Percentiles rank a stretch among this genome's conserved stretches.
Evolutionary conservation across 1,140 invertebrate genomes (phyloP).

Genomic region (Mamestra configurata): DNA sequence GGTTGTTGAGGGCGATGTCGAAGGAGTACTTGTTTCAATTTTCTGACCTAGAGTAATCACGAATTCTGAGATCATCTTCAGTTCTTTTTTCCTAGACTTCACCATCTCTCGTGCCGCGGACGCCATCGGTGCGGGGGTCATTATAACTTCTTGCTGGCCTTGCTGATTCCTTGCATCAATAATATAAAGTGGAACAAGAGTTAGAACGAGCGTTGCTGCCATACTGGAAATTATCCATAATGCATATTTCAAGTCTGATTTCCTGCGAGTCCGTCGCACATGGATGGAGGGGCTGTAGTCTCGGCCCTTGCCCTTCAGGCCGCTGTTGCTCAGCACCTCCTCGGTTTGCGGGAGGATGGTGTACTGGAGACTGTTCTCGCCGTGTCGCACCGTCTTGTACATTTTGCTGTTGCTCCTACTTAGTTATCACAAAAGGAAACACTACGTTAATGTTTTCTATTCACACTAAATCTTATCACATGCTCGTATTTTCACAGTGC

Average conservation of each 20-base stretch:
- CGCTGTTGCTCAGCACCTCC: conserved; percentile 89
- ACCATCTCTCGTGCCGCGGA: conserved; percentile 72
- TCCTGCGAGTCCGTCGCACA: conserved; percentile 73
- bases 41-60: conserved; percentile 65
- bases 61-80: conserved; percentile 70
- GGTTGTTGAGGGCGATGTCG: conserved; percentile 58
- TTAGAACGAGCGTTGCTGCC: conserved; percentile 73
- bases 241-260: conserved; percentile 79
- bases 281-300: conserved; percentile 86
- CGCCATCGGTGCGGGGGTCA: conserved; percentile 70
- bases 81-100: conserved; percentile 81
- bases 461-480: conserved; percentile 73
- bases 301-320: conserved; percentile 87
- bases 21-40: conserved; percentile 61
- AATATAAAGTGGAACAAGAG: conserved; percentile 78
- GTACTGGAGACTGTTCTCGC: conserved; percentile 92
- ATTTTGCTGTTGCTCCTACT: conserved; percentile 81
- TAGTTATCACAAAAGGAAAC: conserved; percentile 70
- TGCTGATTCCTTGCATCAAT: conserved; percentile 75
- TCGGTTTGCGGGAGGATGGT: conserved; percentile 92
- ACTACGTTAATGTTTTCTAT: conserved; percentile 69
- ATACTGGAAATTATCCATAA: conserved; percentile 76
- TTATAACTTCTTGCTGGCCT: conserved; percentile 69
- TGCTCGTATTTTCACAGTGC: conserved; percentile 69
- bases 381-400: conserved; percentile 93